A percentile compares a stretch with the other conserved stretches of the same genome.
Conservation (phyloP, 2,888 invertebrate genomes). For the Leptinotarsa tumamoca region DNA sequence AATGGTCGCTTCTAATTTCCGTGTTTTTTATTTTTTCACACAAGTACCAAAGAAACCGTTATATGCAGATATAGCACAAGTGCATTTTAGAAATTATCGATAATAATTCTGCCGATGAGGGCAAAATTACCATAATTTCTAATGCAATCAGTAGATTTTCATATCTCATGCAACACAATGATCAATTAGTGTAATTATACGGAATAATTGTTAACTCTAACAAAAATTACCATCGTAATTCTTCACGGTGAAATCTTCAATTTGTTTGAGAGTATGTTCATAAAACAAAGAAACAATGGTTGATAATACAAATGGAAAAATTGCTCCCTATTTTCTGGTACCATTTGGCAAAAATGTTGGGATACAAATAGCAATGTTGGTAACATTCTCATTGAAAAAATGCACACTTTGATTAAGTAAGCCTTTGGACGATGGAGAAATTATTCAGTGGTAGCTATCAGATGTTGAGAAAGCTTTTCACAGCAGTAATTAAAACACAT, state of each 20-base stretch:
- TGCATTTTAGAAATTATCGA: conserved; percentile 21
- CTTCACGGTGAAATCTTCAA: not conserved
- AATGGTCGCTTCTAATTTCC: not conserved
- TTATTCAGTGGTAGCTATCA: too few species aligned
- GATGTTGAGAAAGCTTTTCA: too few species aligned
- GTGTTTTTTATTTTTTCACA: not conserved
- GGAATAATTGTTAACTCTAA: conserved; percentile 18
- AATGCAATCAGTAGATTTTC: conserved; percentile 13
- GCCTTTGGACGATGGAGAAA: too few species aligned
- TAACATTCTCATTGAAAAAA: too few species aligned
- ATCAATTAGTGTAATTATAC: conserved; percentile 12
- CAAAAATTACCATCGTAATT: conserved; percentile 13
- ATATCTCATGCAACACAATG: conserved; percentile 20
- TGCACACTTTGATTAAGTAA: too few species aligned
- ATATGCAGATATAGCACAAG: conserved; percentile 16
- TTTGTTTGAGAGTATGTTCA: not conserved
- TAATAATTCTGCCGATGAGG: conserved; percentile 12
- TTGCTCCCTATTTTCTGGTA: not conserved
- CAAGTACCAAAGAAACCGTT: conserved; percentile 5
- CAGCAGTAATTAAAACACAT: too few species aligned
- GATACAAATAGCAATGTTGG: too few species aligned
- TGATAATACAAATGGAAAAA: not conserved
- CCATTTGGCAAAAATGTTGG: too few species aligned
- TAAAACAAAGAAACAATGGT: not conserved
- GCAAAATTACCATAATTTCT: conserved; percentile 21